Base-by-base conservation (phyloP, 2,888 invertebrate genomes). In the Gordius sp. region DNA sequence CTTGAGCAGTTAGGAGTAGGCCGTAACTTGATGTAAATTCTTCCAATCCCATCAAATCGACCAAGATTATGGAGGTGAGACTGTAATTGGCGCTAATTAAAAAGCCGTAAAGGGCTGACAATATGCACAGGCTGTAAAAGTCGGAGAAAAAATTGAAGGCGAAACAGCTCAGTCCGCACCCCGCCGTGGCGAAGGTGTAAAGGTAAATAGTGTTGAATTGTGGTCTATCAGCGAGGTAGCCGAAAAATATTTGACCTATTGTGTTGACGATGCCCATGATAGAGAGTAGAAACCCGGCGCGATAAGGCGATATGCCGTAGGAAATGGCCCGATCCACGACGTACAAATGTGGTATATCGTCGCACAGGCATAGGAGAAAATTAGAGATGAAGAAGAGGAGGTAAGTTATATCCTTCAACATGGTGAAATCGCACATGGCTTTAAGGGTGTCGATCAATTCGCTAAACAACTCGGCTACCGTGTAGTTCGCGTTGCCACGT, bases 331-430 rank as follows among this genome's bases (percentile, higher is more conserved):
- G 79, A 65, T 87, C 85, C 58, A 81, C 80, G 60, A 87, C 74
- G 70, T 85, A 89, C 68, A 89, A 82, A 71, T 91, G 91, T 16
- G 87, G 86, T 59, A 89, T 82, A 65, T 91, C 87, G 61, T 71
- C 71, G 81, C 85, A 86, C 64, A 80, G 78, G 71, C 87, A 89
- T 57, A 89, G 75, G 57, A 86, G 74, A 63, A 85, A 78, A 61
- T 85, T 86, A 57, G 85, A 82, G 18, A 84, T 66, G 58, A 82
- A 81, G 66, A 86, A 77, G 25, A 65, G 53, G 82, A 73, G 61
- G 81, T 82, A 84, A 62, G 81, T 80, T 74, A 69, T 74, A 68
- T 81, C 80, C 56, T 73, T 70, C 68, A 83, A 80, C 71, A 81
- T 79, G 0, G 80, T 79, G 66, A 82, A 77, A 68, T 83, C 82